phyloP scores from a whole-genome alignment of 2,113 vertebrate genomes.

The Pelmatolapia mariae region DNA sequence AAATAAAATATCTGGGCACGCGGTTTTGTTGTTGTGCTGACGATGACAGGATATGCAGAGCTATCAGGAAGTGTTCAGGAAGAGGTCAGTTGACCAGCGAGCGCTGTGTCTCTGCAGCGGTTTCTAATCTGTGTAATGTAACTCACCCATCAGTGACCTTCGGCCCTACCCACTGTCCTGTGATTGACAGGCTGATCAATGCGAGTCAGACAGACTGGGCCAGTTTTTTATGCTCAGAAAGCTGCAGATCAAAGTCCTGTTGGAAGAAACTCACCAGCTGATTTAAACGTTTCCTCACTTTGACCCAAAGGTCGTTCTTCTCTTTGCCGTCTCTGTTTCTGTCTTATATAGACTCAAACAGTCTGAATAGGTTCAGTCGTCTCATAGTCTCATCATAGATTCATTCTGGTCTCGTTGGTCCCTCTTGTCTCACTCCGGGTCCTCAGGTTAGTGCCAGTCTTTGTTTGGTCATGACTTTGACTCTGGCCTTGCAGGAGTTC shows the following conservation, averaged over 20 bases:
- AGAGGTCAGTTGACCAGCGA: background rate
- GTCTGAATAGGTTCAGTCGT: background rate
- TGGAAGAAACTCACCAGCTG: background rate
- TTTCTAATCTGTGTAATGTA: background rate
- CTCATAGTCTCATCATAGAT: background rate
- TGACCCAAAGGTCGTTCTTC: background rate
- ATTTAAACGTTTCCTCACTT: background rate
- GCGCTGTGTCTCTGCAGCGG: background rate
- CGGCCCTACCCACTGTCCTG: background rate
- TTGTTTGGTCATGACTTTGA: background rate
- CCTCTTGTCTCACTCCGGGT: background rate
- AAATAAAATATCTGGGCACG: background rate
- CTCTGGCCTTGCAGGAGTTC: background rate
- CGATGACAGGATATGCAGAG: background rate
- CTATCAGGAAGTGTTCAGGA: background rate
- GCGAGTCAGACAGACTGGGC: background rate
- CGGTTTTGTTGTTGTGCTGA: background rate
- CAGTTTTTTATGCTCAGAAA: background rate
- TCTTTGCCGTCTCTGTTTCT: background rate
- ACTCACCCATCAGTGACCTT: background rate
- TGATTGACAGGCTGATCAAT: background rate
- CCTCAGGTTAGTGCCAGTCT: background rate
- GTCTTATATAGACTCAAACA: background rate
- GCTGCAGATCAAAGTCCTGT: background rate
- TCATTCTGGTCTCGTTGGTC: background rate